Percentiles rank a stretch among this genome's conserved stretches.
phyloP scores from a whole-genome alignment of 2,888 invertebrate species.

The Chymomyza fuscimana region DNA sequence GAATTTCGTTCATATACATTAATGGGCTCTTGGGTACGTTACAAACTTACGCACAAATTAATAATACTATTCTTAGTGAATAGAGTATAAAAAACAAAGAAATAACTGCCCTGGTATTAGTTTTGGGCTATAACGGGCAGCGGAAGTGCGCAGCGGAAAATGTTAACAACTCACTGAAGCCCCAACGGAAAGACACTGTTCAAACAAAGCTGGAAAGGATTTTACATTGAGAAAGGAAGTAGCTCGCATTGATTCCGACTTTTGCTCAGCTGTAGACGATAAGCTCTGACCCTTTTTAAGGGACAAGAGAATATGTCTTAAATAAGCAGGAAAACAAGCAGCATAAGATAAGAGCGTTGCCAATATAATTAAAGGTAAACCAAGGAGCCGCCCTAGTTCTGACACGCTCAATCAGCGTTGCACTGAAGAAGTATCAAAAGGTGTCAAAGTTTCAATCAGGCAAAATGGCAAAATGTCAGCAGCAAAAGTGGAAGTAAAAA shows the following conservation, averaged over 20 bases:
- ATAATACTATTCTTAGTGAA: neutral
- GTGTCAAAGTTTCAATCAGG: constrained; percentile 3
- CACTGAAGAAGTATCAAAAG: neutral
- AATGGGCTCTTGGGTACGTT: neutral
- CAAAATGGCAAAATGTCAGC: constrained; percentile 2
- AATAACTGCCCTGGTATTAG: neutral
- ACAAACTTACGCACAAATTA: neutral
- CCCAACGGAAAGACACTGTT: constrained; percentile 19
- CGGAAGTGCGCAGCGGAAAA: constrained; percentile 23
- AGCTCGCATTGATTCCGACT: neutral
- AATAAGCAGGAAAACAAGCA: neutral
- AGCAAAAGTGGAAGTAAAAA: neutral
- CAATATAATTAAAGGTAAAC: constrained; percentile 12
- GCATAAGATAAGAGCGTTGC: constrained; percentile 8
- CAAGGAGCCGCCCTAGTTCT: neutral
- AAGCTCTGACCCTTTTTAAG: neutral
- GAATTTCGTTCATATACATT: no score
- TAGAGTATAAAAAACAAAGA: neutral
- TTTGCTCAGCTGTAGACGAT: neutral
- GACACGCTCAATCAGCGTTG: neutral
- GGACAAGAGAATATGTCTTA: neutral
- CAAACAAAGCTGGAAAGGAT: constrained; percentile 7
- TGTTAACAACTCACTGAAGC: constrained; percentile 8
- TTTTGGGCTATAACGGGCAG: neutral
- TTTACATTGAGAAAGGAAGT: neutral